Conservation (phyloP, 2,113 vertebrate species). For the Anoplopoma fimbria region DNA sequence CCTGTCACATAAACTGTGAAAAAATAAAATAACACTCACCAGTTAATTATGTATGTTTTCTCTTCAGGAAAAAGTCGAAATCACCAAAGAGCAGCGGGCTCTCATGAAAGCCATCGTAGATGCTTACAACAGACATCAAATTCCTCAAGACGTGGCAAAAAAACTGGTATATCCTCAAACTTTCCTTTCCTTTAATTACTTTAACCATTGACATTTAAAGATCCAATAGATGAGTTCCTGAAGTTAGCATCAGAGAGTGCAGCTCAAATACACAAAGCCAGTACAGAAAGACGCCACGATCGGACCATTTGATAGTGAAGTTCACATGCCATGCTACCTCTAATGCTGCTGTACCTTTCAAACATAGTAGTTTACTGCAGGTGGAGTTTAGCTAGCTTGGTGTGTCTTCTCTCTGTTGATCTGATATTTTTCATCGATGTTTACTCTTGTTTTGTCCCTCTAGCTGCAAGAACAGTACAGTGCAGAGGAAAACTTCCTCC, state of each 20-base stretch:
- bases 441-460: conserved; percentile 43
- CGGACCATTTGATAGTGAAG: not conserved
- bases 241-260: not conserved
- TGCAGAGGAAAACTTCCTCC: conserved; percentile 94
- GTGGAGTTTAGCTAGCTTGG: not conserved
- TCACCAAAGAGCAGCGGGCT: conserved; percentile 89
- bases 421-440: not conserved
- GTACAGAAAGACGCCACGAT: not conserved
- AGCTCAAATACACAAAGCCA: not conserved
- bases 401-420: not conserved
- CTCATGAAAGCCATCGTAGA: conserved; percentile 91
- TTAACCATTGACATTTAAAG: not conserved
- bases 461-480: conserved; percentile 95
- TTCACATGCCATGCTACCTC: not conserved
- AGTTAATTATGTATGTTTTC: conserved; percentile 17
- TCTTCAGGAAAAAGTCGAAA: conserved; percentile 90
- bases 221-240: not conserved
- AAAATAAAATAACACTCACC: not conserved
- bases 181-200: not conserved
- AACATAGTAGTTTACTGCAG: not conserved
- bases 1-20: not conserved
- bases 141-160: conserved; percentile 94
- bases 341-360: not conserved
- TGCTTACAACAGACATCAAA: conserved; percentile 93
- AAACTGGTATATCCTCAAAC: conserved; percentile 87